Conservation (phyloP, 1,140 invertebrate species). For the Drosophila tropicalis region DNA sequence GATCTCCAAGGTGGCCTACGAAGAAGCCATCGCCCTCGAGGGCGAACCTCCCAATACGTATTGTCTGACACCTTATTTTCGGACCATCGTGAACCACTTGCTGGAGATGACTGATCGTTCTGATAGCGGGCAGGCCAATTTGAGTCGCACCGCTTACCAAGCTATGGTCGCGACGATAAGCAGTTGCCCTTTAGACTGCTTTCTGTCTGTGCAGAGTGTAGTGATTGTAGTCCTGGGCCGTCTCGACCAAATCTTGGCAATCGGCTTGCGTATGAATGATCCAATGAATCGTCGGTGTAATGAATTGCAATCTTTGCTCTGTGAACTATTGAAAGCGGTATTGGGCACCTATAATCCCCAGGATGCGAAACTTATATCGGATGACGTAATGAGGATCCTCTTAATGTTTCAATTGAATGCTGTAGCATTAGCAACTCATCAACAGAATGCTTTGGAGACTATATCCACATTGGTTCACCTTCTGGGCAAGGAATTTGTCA, state of each 20-base stretch:
- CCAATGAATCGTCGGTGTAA: constrained; percentile 96
- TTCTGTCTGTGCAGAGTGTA: constrained; percentile 96
- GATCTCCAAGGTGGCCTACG: constrained; percentile 98
- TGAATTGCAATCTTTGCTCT: constrained; percentile 97
- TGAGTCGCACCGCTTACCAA: constrained; percentile 98
- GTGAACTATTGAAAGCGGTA: constrained; percentile 96
- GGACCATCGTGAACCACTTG: constrained; percentile 95
- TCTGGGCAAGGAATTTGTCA: constrained; percentile 94
- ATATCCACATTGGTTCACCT: constrained; percentile 98
- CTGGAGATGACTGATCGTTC: constrained; percentile 97
- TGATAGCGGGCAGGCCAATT: constrained; percentile 94
- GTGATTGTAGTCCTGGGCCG: constrained; percentile 98
- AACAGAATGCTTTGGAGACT: constrained; percentile 98
- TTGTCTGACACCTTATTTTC: constrained; percentile 96
- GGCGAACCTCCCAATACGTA: constrained; percentile 94
- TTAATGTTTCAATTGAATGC: constrained; percentile 96
- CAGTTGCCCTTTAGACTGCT: constrained; percentile 98
- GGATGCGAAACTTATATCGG: constrained; percentile 97
- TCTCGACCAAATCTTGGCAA: constrained; percentile 94
- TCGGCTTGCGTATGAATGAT: constrained; percentile 95
- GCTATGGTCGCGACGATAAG: constrained; percentile 99
- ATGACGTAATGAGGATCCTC: constrained; percentile 97
- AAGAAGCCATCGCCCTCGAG: constrained; percentile 89
- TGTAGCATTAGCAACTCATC: constrained; percentile 95
- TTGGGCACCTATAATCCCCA: constrained; percentile 93